Evolutionary conservation across 2,888 invertebrate species (phyloP).

Genomic region (Netelia melanura): DNA sequence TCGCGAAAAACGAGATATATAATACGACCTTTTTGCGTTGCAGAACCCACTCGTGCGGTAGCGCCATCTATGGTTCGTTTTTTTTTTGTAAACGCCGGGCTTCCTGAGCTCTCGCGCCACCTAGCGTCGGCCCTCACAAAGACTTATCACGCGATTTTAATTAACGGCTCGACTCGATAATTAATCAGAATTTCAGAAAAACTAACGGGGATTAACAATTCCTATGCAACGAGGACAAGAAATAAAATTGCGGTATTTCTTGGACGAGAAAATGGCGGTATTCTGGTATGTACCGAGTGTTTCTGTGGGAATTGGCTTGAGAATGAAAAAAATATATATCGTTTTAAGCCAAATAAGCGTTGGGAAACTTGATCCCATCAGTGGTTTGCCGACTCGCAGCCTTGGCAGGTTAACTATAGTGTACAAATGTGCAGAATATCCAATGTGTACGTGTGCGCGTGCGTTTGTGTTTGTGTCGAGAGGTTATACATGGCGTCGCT

Average conservation of each 20-base stretch:
- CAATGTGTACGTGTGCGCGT: neutral
- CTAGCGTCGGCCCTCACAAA: too few species aligned
- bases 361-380: conserved; percentile 31
- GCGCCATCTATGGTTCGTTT: too few species aligned
- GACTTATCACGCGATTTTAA: neutral
- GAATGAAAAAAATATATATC: conserved; percentile 29
- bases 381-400: conserved; percentile 5
- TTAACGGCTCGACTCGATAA: neutral
- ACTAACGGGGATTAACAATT: neutral
- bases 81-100: too few species aligned
- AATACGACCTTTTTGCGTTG: too few species aligned
- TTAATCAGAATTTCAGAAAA: conserved; percentile 9
- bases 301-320: neutral
- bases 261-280: conserved; percentile 7
- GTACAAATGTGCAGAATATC: neutral
- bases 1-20: too few species aligned
- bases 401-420: conserved; percentile 37
- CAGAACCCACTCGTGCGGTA: too few species aligned
- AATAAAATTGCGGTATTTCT: neutral
- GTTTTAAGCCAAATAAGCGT: conserved; percentile 42
- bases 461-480: neutral
- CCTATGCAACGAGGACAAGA: neutral
- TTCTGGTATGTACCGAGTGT: neutral
- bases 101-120: too few species aligned
- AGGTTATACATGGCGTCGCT: conserved; percentile 3